These are phyloP conservation scores for Colaptes auratus DNA, from an alignment of 2,113 vertebrate species.

Conservation along the genomic window DNA sequence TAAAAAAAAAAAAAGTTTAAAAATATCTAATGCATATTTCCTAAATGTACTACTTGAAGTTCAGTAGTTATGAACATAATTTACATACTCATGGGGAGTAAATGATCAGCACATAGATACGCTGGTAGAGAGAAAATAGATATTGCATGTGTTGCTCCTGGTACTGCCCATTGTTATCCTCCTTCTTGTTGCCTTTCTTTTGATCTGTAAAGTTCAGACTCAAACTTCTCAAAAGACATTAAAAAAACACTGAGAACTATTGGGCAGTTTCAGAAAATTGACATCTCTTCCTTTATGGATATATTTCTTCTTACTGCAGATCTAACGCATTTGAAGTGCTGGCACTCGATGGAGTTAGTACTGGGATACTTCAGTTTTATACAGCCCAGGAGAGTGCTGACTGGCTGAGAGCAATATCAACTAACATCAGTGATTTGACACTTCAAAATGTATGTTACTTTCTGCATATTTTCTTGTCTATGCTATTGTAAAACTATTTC, in stretches of 20 bases:
- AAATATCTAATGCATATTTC: background rate
- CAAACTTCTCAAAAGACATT: background rate
- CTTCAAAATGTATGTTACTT: slow-evolving; percentile 87
- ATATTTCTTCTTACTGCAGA: slow-evolving; percentile 76
- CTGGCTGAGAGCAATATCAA: slow-evolving; percentile 92
- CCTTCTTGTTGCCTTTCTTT: background rate
- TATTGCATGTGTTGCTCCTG: background rate
- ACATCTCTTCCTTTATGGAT: background rate
- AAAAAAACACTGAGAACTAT: background rate
- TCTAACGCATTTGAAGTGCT: slow-evolving; percentile 90
- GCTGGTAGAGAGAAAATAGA: background rate
- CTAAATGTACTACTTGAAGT: background rate
- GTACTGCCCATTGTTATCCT: background rate
- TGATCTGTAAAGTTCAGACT: background rate
- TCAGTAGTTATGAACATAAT: background rate
- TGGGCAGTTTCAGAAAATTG: slow-evolving; percentile 41
- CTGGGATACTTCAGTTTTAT: slow-evolving; percentile 90
- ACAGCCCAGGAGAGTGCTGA: slow-evolving; percentile 89
- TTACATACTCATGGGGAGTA: background rate
- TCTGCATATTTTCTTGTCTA: background rate
- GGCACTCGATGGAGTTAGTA: slow-evolving; percentile 85
- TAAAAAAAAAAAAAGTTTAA: background rate
- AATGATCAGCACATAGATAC: background rate
- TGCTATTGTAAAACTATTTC: slow-evolving; percentile 30
- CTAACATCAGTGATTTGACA: slow-evolving; percentile 88